Percentiles rank a stretch among this genome's conserved stretches.
Conservation (phyloP, 1,140 invertebrate genomes). For the Psix sp. region DNA sequence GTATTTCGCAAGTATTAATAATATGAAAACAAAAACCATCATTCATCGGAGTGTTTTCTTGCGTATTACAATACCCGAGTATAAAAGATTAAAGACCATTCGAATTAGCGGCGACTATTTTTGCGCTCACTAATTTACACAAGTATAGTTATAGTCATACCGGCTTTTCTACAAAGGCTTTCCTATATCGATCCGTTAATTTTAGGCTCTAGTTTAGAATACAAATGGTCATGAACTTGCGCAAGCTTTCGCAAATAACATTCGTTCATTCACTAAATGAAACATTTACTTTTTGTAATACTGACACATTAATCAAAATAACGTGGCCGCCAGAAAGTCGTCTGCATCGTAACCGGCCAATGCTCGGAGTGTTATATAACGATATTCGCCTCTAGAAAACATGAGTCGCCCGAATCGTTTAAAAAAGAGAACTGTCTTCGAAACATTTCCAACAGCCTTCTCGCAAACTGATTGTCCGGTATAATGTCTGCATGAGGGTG, state of each 20-base stretch:
- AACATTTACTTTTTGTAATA: too few species aligned
- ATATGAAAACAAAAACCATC: too few species aligned
- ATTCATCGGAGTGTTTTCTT: too few species aligned
- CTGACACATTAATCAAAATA: neutral
- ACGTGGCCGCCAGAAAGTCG: conserved; percentile 1
- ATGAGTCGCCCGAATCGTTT: conserved; percentile 22
- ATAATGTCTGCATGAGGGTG: conserved; percentile 33
- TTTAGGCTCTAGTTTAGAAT: too few species aligned
- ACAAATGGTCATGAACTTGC: too few species aligned
- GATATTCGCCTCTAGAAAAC: conserved; percentile 24
- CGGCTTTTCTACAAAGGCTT: conserved; percentile 18
- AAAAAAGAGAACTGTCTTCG: conserved; percentile 16
- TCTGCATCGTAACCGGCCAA: conserved; percentile 12
- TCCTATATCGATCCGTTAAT: conserved; percentile 7
- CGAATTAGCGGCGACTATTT: conserved; percentile 36
- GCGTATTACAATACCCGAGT: too few species aligned
- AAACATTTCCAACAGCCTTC: conserved; percentile 23
- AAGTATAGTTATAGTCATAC: conserved; percentile 18
- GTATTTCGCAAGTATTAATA: too few species aligned
- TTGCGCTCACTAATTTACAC: neutral
- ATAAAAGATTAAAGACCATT: too few species aligned
- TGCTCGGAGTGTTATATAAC: conserved; percentile 8
- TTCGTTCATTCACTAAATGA: too few species aligned
- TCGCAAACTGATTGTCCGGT: conserved; percentile 28
- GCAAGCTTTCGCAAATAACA: too few species aligned